These are phyloP conservation scores for Enteromius radiatus DNA, from an alignment of 2,797 vertebrate genomes.

Conservation along the genomic window DNA sequence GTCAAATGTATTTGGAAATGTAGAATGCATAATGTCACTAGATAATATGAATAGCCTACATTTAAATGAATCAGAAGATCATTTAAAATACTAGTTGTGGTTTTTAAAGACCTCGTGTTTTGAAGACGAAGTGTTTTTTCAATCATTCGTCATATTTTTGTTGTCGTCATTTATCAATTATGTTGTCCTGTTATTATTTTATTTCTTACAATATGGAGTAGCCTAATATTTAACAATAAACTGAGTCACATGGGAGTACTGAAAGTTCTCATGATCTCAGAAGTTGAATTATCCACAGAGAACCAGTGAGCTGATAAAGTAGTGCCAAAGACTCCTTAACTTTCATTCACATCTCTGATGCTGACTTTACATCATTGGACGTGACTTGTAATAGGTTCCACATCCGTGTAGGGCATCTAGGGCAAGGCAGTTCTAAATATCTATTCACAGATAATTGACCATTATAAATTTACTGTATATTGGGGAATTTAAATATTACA, in stretches of 20 bases:
- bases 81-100: neutral
- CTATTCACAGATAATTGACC: neutral
- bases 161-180: neutral
- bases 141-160: neutral
- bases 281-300: neutral
- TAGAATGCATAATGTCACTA: neutral
- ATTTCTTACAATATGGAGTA: neutral
- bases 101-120: neutral
- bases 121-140: neutral
- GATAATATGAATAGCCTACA: neutral
- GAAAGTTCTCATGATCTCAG: neutral
- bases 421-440: neutral
- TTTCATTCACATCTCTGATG: slow-evolving; percentile 14
- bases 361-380: slow-evolving; percentile 8
- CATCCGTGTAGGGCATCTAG: neutral
- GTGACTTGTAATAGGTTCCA: slow-evolving; percentile 13
- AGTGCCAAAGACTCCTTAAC: neutral
- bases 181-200: neutral
- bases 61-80: neutral
- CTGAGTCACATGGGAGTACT: neutral
- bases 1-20: neutral
- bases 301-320: neutral
- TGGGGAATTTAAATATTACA: neutral
- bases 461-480: neutral
- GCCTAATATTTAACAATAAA: neutral